Percentiles rank a stretch among this genome's conserved stretches.
Conservation (phyloP, 2,797 vertebrate species). For the Nannoperca australis region DNA sequence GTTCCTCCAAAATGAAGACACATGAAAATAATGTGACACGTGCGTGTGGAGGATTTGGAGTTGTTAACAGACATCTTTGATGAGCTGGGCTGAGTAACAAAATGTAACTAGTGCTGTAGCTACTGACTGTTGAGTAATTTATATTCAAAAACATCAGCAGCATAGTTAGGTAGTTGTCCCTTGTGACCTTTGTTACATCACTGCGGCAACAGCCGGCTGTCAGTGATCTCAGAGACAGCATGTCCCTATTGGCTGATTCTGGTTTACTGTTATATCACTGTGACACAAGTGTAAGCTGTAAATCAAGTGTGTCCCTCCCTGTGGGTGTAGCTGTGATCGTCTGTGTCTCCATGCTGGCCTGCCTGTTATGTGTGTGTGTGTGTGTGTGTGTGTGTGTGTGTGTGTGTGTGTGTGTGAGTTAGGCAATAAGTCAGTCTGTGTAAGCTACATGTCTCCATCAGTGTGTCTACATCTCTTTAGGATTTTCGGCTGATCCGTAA, state of each 20-base stretch:
- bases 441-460: conserved; percentile 13
- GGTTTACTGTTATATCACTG: conserved; percentile 44
- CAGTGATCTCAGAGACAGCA: conserved; percentile 20
- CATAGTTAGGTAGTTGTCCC: conserved; percentile 7
- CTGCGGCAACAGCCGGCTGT: conserved; percentile 16
- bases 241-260: conserved; percentile 42
- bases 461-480: conserved; percentile 52
- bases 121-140: background rate
- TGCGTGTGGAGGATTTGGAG: background rate
- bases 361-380: too few species aligned
- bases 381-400: conserved; percentile 5
- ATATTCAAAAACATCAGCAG: background rate
- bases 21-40: background rate
- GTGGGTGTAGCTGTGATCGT: conserved; percentile 26
- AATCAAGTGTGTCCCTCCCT: conserved; percentile 28
- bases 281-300: conserved; percentile 38
- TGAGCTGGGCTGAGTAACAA: background rate
- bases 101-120: too few species aligned
- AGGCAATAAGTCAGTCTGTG: too few species aligned
- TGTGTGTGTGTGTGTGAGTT: background rate
- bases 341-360: conserved; percentile 5
- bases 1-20: background rate
- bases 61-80: background rate
- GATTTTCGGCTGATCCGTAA: conserved; percentile 58
- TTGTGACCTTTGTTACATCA: conserved; percentile 41